Evolutionary conservation across 2,888 invertebrate genomes (phyloP), one percentile per base, ranked within the genome.

Genomic region (Agrotis clavis): DNA sequence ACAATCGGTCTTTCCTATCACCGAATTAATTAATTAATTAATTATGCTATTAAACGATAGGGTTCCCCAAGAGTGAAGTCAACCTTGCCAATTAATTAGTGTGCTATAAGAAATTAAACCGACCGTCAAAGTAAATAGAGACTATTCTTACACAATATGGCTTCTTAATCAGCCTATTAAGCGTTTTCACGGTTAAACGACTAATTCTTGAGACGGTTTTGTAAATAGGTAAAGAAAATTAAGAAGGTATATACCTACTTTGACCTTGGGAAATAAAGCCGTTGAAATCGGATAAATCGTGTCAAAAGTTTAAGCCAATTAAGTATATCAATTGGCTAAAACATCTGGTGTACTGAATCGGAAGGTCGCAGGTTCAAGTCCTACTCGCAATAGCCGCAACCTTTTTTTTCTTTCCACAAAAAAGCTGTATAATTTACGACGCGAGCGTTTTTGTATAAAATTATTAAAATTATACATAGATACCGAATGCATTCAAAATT

Each of bases 21-120:
- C 11, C 11, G 14, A 63, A 64, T 71, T 54, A 72, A 72, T 71
- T 48, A 71, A 71, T 71, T 0, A 61, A 62, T 71, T n/a, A 57
- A 57, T n/a, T 35, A 48, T 41, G 71, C 47, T 63, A 48, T 53
- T 47, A 53, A 60, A 53, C 35, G n/a, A 65, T 16, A 66, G 66
- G 64, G 48, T 35, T 35, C 65, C 9, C 14, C 14, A 64, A 48
- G 19, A 50, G 35, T 25, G 14, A 65, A 65, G 16, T 54, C 16
- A 62, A 48, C 73, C 73, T 21, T n/a, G 14, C 4, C 4, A 25
- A 71, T 48, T 63, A 72, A 35, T 71, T 21, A 16, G 16, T 16
- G 25, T 53, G 11, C 45, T 3, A 6, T 35, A 14, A 21, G 13
- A 72, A 72, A 51, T 60, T 61, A 21, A n/a, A 53, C 16, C 50